Evolutionary conservation across 2,113 vertebrate genomes (phyloP), one percentile per base, ranked within the genome.

Genomic region (Hippocampus guttulatus): DNA sequence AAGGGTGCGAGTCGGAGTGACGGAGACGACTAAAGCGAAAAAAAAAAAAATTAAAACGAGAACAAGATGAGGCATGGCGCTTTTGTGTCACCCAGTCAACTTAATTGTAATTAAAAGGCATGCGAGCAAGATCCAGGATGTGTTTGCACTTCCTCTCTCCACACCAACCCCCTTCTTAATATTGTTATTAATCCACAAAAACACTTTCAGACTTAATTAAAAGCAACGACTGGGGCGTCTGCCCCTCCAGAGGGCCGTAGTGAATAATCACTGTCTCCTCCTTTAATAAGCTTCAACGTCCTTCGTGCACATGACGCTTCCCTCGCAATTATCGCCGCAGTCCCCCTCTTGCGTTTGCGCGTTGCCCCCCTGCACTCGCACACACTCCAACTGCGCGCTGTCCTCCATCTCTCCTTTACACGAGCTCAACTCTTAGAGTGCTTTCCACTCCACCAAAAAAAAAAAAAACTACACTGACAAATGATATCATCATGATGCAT

Each of bases 181-280:
- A 92, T 91, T 90, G 88, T 92, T 91, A 92, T 91, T 89, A 90
- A 90, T 92, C 89, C 85, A 75, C 84, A 85, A 88, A 88, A 91
- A 88, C 85, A 87, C 78, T 90, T 91, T 89, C 83, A 83, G 83
- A 92, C 85, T 90, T 92, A 91, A 92, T 92, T 91, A 91, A 91
- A 92, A 90, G 89, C 90, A 88, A 90, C 86, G 86, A 90, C 81
- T 90, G 90, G 77, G 86, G 87, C 84, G 83, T 88, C 84, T 81
- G 86, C 85, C 87, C 88, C 91, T 90, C 90, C 82, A 86, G 87
- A 91, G 91, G 81, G 80, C 83, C 79, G 75, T 87, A 77, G 87
- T 91, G 89, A 92, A 91, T 91, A 92, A 92, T 92, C 89, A 89
- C 85, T 88, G 89, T 90, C 90, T 92, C 87, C 84, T 85, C 85